Conservation (phyloP, 2,888 invertebrate genomes). For the Clunio marinus region DNA sequence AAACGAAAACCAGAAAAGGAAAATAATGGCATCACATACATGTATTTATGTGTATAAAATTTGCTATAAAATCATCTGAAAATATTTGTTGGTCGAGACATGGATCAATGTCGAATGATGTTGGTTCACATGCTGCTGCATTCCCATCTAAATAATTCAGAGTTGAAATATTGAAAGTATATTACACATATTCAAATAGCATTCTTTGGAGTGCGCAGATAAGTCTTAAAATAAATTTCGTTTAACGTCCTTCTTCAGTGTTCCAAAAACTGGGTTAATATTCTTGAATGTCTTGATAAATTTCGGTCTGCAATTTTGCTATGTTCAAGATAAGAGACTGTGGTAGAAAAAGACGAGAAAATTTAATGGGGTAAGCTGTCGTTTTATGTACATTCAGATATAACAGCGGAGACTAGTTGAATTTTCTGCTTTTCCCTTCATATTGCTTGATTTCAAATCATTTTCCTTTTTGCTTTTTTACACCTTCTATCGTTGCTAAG, state of each 20-base stretch:
- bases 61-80: too few relatives aligned
- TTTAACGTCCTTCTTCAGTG: not conserved
- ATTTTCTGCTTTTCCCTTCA: not conserved
- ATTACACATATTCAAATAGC: constrained; percentile 25
- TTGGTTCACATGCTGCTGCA: not conserved
- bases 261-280: constrained; percentile 21
- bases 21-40: not conserved
- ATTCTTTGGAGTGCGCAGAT: constrained; percentile 1
- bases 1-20: too few relatives aligned
- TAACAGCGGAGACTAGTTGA: constrained; percentile 7
- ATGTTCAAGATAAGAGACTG: constrained; percentile 1
- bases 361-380: not conserved
- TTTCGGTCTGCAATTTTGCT: not conserved
- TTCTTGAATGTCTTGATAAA: not conserved
- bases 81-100: too few relatives aligned
- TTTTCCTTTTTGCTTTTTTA: too few relatives aligned
- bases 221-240: constrained; percentile 7
- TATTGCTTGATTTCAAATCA: too few relatives aligned
- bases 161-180: not conserved
- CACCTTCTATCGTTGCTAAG: too few relatives aligned
- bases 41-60: not conserved
- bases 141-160: not conserved
- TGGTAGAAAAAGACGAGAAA: not conserved
- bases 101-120: too few relatives aligned
- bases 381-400: not conserved